Evolutionary conservation across 2,888 invertebrate species (phyloP).

Genomic region (Limnephilus lunatus): DNA sequence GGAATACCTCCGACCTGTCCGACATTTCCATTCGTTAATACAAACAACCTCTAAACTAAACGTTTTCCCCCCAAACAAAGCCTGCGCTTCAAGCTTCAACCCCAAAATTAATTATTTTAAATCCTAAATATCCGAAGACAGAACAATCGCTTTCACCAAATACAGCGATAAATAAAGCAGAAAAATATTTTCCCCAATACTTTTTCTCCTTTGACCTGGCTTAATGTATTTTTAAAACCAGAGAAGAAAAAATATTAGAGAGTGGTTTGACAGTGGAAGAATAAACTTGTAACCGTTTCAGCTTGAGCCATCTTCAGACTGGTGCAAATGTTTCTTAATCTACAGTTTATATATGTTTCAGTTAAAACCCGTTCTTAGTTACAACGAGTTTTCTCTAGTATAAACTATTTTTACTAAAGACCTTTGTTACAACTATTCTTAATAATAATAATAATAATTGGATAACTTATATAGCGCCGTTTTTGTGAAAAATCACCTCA

Average conservation of each 20-base stretch:
- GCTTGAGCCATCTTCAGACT: no score
- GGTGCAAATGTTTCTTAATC: no score
- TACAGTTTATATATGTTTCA: no score
- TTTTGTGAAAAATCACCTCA: no score
- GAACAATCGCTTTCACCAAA: constrained; percentile 40
- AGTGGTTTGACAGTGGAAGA: neutral
- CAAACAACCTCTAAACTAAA: constrained; percentile 14
- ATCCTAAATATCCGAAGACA: constrained; percentile 39
- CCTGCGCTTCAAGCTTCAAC: neutral
- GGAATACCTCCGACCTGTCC: constrained; percentile 15
- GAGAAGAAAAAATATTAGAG: neutral
- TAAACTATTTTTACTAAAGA: no score
- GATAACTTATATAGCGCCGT: no score
- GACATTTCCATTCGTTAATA: constrained; percentile 40
- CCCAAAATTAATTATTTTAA: constrained; percentile 37
- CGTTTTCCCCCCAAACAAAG: neutral
- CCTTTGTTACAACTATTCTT: no score
- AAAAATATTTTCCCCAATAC: neutral
- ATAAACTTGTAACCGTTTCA: no score
- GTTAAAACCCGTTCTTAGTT: no score
- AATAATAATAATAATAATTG: no score
- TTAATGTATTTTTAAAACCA: neutral
- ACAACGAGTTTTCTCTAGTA: no score
- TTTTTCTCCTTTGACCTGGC: constrained; percentile 22
- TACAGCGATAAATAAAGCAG: neutral